Base-by-base conservation (phyloP, 2,797 vertebrate species). In the Crypturellus tataupa region DNA sequence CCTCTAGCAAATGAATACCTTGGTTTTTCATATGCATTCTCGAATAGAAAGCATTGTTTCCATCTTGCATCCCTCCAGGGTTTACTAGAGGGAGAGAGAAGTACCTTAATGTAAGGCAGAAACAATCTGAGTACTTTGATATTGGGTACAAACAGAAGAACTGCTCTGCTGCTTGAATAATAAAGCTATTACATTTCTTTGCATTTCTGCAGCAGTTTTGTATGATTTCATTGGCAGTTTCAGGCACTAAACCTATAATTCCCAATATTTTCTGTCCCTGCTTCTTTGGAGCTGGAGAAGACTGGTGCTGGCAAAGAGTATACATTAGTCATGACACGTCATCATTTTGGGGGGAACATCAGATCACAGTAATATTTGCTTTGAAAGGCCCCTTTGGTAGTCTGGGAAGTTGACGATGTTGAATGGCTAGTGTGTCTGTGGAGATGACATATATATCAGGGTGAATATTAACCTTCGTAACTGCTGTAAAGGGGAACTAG, bases 281-380 rank as follows among this genome's bases (percentile, higher is more conserved):
- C 12, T 67, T 12, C 37, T 88, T 14, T 46, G 68, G 71, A 89
- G 5, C 9, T 25, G 47, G 47, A 46, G 27, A 63, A 69, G 40
- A 47, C 39, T 33, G 16, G 2, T 5, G 3, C 71, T 75, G 75
- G 10, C 20, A 29, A 79, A 72, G 23, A 46, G 4, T 18, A 6
- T 2, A 35, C 0, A 0, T 11, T 40, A 46, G 6, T 64, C 15
- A 83, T 47, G 35, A 42, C 4, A 3, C 13, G 9, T 44, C 31
- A 62, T 3, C 12, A 16, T 21, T 39, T 20, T n/a, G 37, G 15
- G 15, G 68, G 20, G 20, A 88, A 25, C 18, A 12, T 0, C 39
- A 7, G 6, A 10, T 9, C 51, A 40, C 3, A 10, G 29, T 20
- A 1, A 1, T 14, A 55, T 69, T 56, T 81, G 8, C 8, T 79